Conservation (phyloP, 2,113 vertebrate genomes). For the Macheiramphus alcinus region DNA sequence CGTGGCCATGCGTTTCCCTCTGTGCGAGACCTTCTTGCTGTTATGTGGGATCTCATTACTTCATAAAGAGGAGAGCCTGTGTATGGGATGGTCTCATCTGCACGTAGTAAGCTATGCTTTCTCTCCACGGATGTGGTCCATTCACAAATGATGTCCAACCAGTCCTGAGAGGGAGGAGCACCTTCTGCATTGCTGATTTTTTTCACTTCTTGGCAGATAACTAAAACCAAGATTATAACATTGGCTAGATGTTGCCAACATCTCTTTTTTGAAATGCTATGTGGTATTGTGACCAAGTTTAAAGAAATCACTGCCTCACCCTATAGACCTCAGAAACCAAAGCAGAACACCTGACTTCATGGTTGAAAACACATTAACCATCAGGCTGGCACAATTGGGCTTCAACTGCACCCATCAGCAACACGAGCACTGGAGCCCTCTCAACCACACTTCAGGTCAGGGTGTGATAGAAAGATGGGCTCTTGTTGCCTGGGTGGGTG, state of each 20-base stretch:
- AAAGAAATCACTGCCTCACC: not conserved
- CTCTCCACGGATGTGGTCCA: not conserved
- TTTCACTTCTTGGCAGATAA: not conserved
- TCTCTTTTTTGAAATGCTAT: not conserved
- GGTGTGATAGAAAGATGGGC: not conserved
- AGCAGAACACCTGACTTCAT: not conserved
- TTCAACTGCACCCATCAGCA: not conserved
- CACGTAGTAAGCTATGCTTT: accelerated
- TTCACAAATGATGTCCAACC: not conserved
- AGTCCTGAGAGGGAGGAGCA: not conserved
- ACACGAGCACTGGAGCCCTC: not conserved
- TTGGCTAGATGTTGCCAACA: not conserved
- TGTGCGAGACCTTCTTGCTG: not conserved
- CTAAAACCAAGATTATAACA: not conserved
- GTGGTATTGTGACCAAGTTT: not conserved
- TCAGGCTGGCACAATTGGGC: not conserved
- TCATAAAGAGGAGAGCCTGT: not conserved
- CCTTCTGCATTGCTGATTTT: not conserved
- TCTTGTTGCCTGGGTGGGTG: not conserved
- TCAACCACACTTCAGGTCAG: not conserved
- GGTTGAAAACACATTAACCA: not conserved
- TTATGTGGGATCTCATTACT: not conserved
- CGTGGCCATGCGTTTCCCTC: not conserved
- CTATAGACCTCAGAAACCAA: not conserved
- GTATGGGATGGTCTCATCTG: not conserved